Base-by-base conservation (phyloP, 1,140 invertebrate genomes). In the Bombus haemorrhoidalis region DNA sequence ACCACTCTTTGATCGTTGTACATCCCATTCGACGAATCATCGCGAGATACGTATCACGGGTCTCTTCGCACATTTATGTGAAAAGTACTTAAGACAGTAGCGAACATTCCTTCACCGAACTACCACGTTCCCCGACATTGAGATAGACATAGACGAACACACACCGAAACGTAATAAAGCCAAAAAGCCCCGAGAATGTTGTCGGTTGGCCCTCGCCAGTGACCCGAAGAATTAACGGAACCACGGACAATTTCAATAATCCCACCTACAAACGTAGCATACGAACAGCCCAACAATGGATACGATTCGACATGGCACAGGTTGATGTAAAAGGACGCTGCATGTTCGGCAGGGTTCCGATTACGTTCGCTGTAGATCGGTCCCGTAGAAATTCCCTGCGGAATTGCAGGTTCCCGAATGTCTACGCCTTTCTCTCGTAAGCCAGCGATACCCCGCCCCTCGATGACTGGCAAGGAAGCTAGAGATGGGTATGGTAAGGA, bases 381-480 rank as follows among this genome's bases (percentile, higher is more conserved):
- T 53, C 66, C n/a, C 43, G 81, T 34, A 57, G 88, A 77, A 88
- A 86, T 89, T 86, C 69, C 79, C 64, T n/a, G 53, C n/a, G 85
- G 43, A 88, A 80, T 89, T 86, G 79, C 87, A 86, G 80, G 13
- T 62, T 72, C 69, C 85, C 66, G 59, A 79, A 66, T 81, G 86
- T 90, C 83, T 90, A 90, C 89, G 89, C 89, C 89, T 81, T 90
- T 90, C 86, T 77, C 89, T 90, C 76, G 89, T 90, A 90, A 87
- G 71, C 41, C 3, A 9, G 10, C 25, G 59, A 34, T 53, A 75
- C 64, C 32, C 68, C 66, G 47, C 41, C 64, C 22, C 41, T 15
- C 71, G 13, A 22, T 39, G 78, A 64, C 74, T 69, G 43, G 64
- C 43, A 81, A 81, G 78, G 34, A 47, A 68, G 34, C 28, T 25